phyloP scores from a whole-genome alignment of 2,888 invertebrate species.

The Pollenia angustigena region DNA sequence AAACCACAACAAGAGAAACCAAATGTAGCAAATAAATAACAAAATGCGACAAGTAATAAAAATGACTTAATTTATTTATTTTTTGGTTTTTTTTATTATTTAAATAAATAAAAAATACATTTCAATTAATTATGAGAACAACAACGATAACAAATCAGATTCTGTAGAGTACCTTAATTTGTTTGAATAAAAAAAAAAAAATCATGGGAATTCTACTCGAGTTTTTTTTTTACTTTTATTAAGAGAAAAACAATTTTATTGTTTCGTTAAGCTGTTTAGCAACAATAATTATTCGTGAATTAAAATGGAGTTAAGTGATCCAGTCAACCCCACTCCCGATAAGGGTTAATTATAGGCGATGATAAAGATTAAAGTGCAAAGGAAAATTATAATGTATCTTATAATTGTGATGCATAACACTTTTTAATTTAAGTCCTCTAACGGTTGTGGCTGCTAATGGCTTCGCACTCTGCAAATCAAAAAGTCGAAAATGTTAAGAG shows the following conservation, averaged over 20 bases:
- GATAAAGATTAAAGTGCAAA: too few relatives aligned
- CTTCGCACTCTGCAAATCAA: too few relatives aligned
- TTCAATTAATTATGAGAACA: constrained; percentile 67
- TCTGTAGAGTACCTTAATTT: not conserved
- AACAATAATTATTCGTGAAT: not conserved
- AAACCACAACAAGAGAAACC: constrained; percentile 63
- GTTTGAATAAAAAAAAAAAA: not conserved
- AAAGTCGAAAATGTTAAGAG: too few relatives aligned
- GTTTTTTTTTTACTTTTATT: constrained; percentile 1
- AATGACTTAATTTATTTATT: constrained; percentile 72
- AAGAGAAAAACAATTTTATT: not conserved
- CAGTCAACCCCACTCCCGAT: not conserved
- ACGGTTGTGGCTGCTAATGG: too few relatives aligned
- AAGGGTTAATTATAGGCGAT: not conserved
- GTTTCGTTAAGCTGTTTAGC: not conserved
- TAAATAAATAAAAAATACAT: constrained; percentile 64
- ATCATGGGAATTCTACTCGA: constrained; percentile 48
- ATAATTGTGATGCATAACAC: too few relatives aligned
- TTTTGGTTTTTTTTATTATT: constrained; percentile 34
- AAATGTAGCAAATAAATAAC: constrained; percentile 68
- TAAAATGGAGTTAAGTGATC: constrained; percentile 11
- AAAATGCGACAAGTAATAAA: constrained; percentile 74
- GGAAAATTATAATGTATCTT: too few relatives aligned
- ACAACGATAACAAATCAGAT: not conserved
- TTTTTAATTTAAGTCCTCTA: too few relatives aligned